These are phyloP conservation scores for Spodoptera littoralis DNA, from an alignment of 2,888 invertebrate genomes.

Conservation along the genomic window DNA sequence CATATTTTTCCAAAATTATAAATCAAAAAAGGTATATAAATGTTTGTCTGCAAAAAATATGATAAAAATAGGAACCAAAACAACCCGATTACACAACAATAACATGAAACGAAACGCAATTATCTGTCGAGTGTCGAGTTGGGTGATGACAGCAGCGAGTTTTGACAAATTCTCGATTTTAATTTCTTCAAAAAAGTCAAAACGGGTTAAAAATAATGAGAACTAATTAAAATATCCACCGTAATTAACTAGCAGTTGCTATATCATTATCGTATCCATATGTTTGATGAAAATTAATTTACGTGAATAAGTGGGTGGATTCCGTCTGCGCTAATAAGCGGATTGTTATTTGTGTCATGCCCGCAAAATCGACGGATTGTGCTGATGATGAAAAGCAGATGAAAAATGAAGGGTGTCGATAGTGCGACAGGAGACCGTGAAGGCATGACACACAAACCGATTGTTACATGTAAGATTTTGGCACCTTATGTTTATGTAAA, in stretches of 20 bases:
- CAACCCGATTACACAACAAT: constrained; percentile 12
- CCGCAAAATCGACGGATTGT: constrained; percentile 73
- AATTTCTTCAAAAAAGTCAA: constrained; percentile 63
- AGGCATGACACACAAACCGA: constrained; percentile 92
- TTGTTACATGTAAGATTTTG: constrained; percentile 92
- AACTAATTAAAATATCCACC: constrained; percentile 45
- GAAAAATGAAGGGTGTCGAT: constrained; percentile 90
- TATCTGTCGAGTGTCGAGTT: constrained; percentile 79
- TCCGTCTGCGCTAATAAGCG: constrained; percentile 64
- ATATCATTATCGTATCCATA: constrained; percentile 23
- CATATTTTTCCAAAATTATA: neutral
- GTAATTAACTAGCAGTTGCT: constrained; percentile 31
- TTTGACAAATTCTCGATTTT: constrained; percentile 77
- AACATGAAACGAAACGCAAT: constrained; percentile 60
- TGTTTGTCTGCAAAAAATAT: no score
- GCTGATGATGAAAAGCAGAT: constrained; percentile 78
- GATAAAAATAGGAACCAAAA: neutral
- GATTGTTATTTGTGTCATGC: constrained; percentile 82
- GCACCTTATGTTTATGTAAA: constrained; percentile 29
- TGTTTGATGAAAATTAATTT: constrained; percentile 43
- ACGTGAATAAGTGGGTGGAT: constrained; percentile 81
- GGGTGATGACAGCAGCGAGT: constrained; percentile 74
- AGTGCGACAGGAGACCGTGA: constrained; percentile 82
- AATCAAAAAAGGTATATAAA: neutral
- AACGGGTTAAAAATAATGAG: constrained; percentile 59